Conservation (phyloP, 2,113 vertebrate genomes). For the Benitochromis conjunctus region DNA sequence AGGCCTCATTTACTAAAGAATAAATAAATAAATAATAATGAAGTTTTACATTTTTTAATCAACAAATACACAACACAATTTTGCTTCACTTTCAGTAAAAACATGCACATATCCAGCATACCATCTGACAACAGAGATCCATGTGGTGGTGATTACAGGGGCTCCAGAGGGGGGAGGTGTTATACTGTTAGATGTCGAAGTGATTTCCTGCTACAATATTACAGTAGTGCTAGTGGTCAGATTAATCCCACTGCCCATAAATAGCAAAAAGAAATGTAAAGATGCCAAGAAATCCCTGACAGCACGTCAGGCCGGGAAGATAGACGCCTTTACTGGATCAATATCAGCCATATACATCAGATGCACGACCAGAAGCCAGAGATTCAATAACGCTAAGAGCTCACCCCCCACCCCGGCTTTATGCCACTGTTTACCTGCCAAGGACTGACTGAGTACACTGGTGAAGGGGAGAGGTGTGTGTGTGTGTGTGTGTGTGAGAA, state of each 20-base stretch:
- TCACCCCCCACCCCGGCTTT: neutral
- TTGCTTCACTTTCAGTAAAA: neutral
- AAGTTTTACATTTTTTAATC: neutral
- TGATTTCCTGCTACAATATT: slow-evolving; percentile 59
- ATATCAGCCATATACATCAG: slow-evolving; percentile 61
- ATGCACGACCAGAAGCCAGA: slow-evolving; percentile 49
- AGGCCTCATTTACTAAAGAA: neutral
- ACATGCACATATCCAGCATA: neutral
- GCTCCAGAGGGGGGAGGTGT: slow-evolving; percentile 1
- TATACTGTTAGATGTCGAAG: slow-evolving; percentile 30
- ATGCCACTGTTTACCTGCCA: slow-evolving; percentile 55
- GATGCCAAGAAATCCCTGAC: slow-evolving; percentile 64
- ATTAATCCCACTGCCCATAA: slow-evolving; percentile 55
- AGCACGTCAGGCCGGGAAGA: slow-evolving; percentile 34
- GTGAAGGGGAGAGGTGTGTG: neutral
- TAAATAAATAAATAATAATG: neutral
- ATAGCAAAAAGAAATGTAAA: slow-evolving; percentile 56
- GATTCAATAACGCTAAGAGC: slow-evolving; percentile 87
- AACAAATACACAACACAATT: neutral
- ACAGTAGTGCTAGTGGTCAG: slow-evolving; percentile 10
- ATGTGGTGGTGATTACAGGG: slow-evolving; percentile 23
- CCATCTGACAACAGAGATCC: slow-evolving; percentile 5
- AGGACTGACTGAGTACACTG: slow-evolving; percentile 38
- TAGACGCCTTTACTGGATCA: slow-evolving; percentile 52
- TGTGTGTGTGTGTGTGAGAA: slow-evolving; percentile 16